Conservation (phyloP, 2,888 invertebrate genomes). For the Thalpophila matura region DNA sequence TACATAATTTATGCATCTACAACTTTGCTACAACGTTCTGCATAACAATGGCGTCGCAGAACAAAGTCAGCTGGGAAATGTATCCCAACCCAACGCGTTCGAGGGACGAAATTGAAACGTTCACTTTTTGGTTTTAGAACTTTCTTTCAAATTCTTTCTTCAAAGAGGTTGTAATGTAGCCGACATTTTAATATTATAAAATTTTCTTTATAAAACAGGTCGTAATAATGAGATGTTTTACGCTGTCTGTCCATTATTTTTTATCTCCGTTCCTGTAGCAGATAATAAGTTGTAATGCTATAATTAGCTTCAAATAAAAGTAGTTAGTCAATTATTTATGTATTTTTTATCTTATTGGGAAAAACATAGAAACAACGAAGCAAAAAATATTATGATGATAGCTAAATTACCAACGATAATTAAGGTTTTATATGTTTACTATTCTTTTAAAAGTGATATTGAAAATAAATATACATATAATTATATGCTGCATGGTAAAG, state of each 20-base stretch:
- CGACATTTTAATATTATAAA: slow-evolving; percentile 38
- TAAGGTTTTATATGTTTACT: background rate
- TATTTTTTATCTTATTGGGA: slow-evolving; percentile 30
- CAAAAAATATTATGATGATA: slow-evolving; percentile 1
- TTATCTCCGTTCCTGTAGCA: slow-evolving; percentile 41
- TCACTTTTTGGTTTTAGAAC: slow-evolving; percentile 66
- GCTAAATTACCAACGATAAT: background rate
- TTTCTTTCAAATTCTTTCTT: slow-evolving; percentile 54
- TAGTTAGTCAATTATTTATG: slow-evolving; percentile 40
- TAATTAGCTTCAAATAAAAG: slow-evolving; percentile 48
- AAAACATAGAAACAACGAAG: slow-evolving; percentile 25
- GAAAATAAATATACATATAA: slow-evolving; percentile 1
- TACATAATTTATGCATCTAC: slow-evolving; percentile 71
- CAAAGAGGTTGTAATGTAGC: slow-evolving; percentile 32
- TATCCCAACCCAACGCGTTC: slow-evolving; percentile 61
- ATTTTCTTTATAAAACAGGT: slow-evolving; percentile 42
- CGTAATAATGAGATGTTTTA: slow-evolving; percentile 46
- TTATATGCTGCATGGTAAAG: slow-evolving; percentile 3
- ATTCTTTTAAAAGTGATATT: background rate
- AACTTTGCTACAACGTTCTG: slow-evolving; percentile 69
- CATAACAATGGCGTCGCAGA: slow-evolving; percentile 69
- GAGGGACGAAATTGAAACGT: slow-evolving; percentile 62
- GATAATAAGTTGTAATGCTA: slow-evolving; percentile 50
- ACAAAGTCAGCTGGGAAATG: slow-evolving; percentile 68
- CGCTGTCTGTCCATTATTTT: slow-evolving; percentile 33